Base-by-base conservation (phyloP, 2,888 invertebrate genomes). In the Pseudococcus longispinus region DNA sequence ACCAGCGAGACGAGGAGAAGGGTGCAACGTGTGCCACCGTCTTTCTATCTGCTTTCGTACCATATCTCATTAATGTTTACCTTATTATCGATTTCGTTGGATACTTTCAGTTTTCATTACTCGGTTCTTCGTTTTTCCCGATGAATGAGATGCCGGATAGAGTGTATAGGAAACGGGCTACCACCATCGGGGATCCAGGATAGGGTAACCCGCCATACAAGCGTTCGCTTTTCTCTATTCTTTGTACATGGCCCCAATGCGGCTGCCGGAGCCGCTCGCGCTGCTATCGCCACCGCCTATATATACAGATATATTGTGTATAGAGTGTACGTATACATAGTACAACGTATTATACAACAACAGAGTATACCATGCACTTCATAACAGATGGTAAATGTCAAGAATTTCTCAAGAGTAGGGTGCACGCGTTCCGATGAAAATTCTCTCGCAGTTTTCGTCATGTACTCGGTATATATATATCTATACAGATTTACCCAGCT, bases 11-110 rank as follows among this genome's bases (percentile, higher is more conserved):
- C 37, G 37, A 37, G 37, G 37, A 37, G 4, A 37, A n/a, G 8
- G 32, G 32, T 6, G 23, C 23, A 60, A 60, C 23, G 55, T 55
- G 55, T 55, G 55, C 32, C 32, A 37, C 4, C 60, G 13, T 15
- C 46, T 46, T 46, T 46, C 46, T 46, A 46, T 46, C 15, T 11
- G 37, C 37, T 37, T 37, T 37, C 37, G 8, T 37, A 37, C 37
- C 37, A 9, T 23, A 51, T 80, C 86, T 77, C 74, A 86, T 86
- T 86, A 86, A 86, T 86, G 86, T 86, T 86, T 86, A 86, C 86
- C 86, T 86, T 86, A 86, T 86, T 86, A 86, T 86, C 86, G 86
- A 86, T 86, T 86, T 80, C 51, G 46, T 5, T 11, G 55, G 32
- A 77, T 46, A 46, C 51, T 77, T 86, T 86, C 77, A 29, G 44